A percentile compares a stretch with the other conserved stretches of the same genome.
phyloP scores from a whole-genome alignment of 1,140 invertebrate species.

The Bombus huntii region DNA sequence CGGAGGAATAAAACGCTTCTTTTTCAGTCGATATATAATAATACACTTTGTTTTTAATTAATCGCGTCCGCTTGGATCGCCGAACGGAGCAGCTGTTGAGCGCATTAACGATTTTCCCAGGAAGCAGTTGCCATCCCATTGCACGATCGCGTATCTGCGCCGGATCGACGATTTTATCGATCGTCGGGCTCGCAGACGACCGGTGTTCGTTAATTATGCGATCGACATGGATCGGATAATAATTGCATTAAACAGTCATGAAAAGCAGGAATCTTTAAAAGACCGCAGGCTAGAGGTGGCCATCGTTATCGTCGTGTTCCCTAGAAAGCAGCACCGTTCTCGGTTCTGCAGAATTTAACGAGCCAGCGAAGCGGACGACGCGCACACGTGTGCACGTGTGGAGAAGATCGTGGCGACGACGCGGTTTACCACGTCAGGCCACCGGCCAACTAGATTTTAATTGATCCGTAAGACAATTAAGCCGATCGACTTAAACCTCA shows the following conservation, averaged over 20 bases:
- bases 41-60: too few relatives aligned
- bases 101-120: conserved; percentile 12
- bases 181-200: neutral
- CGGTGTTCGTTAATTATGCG: conserved; percentile 38
- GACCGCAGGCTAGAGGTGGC: neutral
- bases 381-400: neutral
- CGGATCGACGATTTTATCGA: conserved; percentile 44
- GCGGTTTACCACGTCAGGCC: neutral
- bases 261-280: conserved; percentile 32
- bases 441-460: conserved; percentile 52
- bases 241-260: conserved; percentile 33
- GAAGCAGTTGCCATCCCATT: neutral
- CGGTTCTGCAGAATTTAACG: neutral
- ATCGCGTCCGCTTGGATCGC: neutral
- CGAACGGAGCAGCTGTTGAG: conserved; percentile 4
- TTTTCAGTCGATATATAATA: too few relatives aligned
- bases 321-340: neutral
- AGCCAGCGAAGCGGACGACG: neutral
- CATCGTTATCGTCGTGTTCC: neutral
- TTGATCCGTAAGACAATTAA: conserved; percentile 41
- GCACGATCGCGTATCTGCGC: conserved; percentile 17
- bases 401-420: neutral
- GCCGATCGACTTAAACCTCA: neutral
- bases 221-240: conserved; percentile 44
- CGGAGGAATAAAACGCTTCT: too few relatives aligned